phyloP scores from a whole-genome alignment of 2,888 invertebrate genomes.

The Heliconius aoede region DNA sequence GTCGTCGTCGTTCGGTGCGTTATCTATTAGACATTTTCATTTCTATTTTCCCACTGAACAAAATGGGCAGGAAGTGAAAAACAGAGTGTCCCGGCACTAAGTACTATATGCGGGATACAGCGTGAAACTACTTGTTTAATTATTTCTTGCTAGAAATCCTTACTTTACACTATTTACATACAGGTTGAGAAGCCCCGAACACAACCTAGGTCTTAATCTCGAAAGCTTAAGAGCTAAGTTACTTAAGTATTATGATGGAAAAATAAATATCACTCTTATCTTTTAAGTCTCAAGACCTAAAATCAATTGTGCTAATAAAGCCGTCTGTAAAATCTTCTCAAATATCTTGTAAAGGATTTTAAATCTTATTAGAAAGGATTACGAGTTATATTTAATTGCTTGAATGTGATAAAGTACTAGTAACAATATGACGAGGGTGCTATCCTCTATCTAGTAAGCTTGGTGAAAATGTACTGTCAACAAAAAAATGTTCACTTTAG shows the following conservation, averaged over 20 bases:
- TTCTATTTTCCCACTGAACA: too few relatives aligned
- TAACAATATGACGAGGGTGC: conserved; percentile 39
- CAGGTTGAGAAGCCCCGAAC: conserved; percentile 20
- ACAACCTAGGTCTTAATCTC: conserved; percentile 6
- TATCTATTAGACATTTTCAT: too few relatives aligned
- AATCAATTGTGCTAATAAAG: conserved; percentile 7
- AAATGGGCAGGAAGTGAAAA: not conserved
- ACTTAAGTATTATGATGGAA: not conserved
- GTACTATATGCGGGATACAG: not conserved
- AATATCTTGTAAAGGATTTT: conserved; percentile 13
- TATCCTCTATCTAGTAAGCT: conserved; percentile 25
- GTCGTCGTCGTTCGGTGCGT: too few relatives aligned
- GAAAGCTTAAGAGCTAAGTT: conserved; percentile 28
- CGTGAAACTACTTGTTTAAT: too few relatives aligned
- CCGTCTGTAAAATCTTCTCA: not conserved
- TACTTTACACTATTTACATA: not conserved
- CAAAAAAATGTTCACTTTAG: conserved; percentile 25
- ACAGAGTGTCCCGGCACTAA: not conserved
- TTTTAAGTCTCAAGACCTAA: conserved; percentile 16
- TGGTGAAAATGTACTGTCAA: conserved; percentile 31
- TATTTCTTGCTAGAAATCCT: not conserved
- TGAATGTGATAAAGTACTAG: conserved; percentile 9
- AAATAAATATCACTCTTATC: conserved; percentile 20
- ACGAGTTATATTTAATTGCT: not conserved
- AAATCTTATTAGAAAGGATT: conserved; percentile 19